Percentiles rank a stretch among this genome's conserved stretches.
phyloP scores from a whole-genome alignment of 2,797 vertebrate genomes.

The Nasua narica region DNA sequence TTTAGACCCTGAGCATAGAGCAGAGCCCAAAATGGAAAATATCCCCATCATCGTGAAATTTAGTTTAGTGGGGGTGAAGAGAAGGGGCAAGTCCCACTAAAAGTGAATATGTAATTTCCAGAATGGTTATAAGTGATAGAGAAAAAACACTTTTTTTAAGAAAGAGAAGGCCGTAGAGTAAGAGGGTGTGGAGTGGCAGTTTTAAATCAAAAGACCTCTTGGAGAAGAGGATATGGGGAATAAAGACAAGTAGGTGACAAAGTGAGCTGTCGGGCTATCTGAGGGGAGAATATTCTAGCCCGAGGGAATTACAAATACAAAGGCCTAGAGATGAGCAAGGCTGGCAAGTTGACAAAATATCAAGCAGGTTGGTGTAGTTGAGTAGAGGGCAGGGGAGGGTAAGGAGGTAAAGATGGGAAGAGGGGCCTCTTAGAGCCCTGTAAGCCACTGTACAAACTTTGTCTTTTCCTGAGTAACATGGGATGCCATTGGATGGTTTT shows the following conservation, averaged over 20 bases:
- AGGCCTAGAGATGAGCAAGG: neutral
- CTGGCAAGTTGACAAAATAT: neutral
- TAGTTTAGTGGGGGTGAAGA: neutral
- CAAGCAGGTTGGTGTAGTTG: neutral
- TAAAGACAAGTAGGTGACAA: neutral
- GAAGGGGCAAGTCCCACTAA: neutral
- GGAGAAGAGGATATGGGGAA: neutral
- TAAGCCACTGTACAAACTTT: neutral
- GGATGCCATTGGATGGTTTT: neutral
- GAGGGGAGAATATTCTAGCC: neutral
- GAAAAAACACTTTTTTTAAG: neutral
- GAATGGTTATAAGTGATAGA: neutral
- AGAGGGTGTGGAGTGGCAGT: neutral
- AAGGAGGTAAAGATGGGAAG: neutral
- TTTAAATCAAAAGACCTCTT: neutral
- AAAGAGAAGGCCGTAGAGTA: neutral
- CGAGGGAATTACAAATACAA: neutral
- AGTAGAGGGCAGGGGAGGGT: fast-evolving
- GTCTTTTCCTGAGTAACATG: neutral
- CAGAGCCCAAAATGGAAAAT: neutral
- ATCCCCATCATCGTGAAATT: neutral
- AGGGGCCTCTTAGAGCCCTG: neutral
- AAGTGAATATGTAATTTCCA: neutral
- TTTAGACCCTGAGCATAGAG: neutral
- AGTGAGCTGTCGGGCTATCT: neutral